phyloP scores from a whole-genome alignment of 2,797 vertebrate genomes.

The Nasua narica region DNA sequence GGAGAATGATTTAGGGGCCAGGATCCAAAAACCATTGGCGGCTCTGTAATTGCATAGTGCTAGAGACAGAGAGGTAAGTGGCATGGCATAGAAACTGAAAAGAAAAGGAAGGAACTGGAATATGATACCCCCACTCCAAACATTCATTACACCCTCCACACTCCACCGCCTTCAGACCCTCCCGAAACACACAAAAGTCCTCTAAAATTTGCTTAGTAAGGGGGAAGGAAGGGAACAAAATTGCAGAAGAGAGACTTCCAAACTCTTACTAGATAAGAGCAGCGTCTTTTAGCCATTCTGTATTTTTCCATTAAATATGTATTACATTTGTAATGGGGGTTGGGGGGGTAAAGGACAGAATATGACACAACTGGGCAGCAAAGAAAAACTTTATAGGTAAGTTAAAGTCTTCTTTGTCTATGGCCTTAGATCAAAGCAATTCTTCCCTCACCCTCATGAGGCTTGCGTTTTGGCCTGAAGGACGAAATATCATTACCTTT shows the following conservation, averaged over 20 bases:
- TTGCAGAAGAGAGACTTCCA: not conserved
- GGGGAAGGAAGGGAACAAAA: not conserved
- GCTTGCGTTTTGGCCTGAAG: slow-evolving; percentile 48
- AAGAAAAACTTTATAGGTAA: not conserved
- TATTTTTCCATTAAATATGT: not conserved
- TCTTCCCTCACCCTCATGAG: slow-evolving; percentile 34
- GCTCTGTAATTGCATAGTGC: not conserved
- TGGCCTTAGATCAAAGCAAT: not conserved
- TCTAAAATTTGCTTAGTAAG: not conserved
- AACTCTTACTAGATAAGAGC: not conserved
- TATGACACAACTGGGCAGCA: not conserved
- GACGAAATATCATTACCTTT: not conserved
- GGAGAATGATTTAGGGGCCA: not conserved
- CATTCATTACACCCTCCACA: not conserved
- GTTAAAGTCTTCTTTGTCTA: not conserved
- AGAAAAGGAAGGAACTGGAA: not conserved
- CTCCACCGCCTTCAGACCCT: not conserved
- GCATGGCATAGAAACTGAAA: not conserved
- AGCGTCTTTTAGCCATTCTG: not conserved
- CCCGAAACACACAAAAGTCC: not conserved
- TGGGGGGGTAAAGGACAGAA: not conserved
- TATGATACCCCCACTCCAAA: not conserved
- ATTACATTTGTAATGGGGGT: not conserved
- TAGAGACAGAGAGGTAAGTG: not conserved
- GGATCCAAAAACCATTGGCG: not conserved